These are phyloP conservation scores for Cyrtodaria siliqua DNA, from an alignment of 2,888 invertebrate genomes.

Conservation along the genomic window DNA sequence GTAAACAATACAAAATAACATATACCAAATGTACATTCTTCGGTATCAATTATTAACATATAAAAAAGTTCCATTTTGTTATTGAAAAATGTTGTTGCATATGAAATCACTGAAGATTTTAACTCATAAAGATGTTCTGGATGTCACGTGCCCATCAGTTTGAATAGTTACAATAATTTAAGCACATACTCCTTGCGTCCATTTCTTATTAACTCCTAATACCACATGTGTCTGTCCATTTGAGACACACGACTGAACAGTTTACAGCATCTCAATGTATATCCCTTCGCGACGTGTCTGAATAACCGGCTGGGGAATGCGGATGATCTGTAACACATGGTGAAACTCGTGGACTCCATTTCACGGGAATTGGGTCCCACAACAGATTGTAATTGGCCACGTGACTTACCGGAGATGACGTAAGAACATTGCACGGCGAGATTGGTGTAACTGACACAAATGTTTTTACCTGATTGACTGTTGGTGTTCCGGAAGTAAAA, in stretches of 20 bases:
- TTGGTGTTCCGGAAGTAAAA: conserved; percentile 38
- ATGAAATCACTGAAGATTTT: background rate
- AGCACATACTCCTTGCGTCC: too few relatives aligned
- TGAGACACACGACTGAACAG: too few relatives aligned
- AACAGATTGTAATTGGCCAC: conserved; percentile 26
- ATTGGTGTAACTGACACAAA: conserved; percentile 32
- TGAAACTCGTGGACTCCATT: conserved; percentile 31
- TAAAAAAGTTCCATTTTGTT: too few relatives aligned
- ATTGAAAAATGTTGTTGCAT: background rate
- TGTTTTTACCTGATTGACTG: conserved; percentile 18
- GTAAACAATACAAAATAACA: too few relatives aligned
- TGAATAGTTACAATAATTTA: too few relatives aligned
- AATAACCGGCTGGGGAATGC: conserved; percentile 61
- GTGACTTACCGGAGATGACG: conserved; percentile 33
- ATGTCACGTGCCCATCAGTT: too few relatives aligned
- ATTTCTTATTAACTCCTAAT: too few relatives aligned
- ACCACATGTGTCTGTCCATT: too few relatives aligned
- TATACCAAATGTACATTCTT: too few relatives aligned
- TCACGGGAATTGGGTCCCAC: conserved; percentile 36
- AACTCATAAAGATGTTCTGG: background rate
- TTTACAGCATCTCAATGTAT: conserved; percentile 64
- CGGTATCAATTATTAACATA: too few relatives aligned
- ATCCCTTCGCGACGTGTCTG: conserved; percentile 72
- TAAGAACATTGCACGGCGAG: conserved; percentile 29
- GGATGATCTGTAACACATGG: conserved; percentile 38